Percentiles rank a stretch among this genome's conserved stretches.
Conservation (phyloP, 1,140 invertebrate species). For the Chymomyza costata region DNA sequence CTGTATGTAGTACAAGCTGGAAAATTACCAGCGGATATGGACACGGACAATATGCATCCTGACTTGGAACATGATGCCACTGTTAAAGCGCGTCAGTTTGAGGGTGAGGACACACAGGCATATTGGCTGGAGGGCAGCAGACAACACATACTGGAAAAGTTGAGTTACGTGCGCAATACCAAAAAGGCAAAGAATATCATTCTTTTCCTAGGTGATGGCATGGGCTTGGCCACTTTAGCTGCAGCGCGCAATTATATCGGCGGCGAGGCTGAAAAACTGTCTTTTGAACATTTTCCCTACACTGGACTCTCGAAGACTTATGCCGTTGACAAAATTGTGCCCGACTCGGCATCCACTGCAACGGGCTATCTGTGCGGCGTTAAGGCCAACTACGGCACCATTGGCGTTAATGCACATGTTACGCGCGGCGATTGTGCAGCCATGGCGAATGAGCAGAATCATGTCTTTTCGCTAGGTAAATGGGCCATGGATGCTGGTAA, state of each 20-base stretch:
- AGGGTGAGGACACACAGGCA: constrained; percentile 54
- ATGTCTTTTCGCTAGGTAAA: constrained; percentile 81
- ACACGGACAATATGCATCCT: constrained; percentile 53
- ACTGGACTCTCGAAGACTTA: constrained; percentile 88
- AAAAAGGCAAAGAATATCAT: constrained; percentile 84
- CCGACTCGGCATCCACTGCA: constrained; percentile 85
- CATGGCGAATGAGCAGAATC: constrained; percentile 77
- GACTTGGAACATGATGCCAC: constrained; percentile 12
- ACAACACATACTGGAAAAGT: constrained; percentile 48
- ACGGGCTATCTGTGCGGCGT: constrained; percentile 91
- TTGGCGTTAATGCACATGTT: constrained; percentile 84
- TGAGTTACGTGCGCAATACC: constrained; percentile 70
- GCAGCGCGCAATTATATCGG: constrained; percentile 80
- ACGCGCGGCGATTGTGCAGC: constrained; percentile 78
- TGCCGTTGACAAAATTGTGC: constrained; percentile 86
- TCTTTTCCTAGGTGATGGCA: constrained; percentile 88
- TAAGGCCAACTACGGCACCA: constrained; percentile 87
- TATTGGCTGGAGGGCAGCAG: constrained; percentile 72
- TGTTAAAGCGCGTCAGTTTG: background rate
- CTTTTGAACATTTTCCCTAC: constrained; percentile 87
- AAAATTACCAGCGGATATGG: constrained; percentile 6
- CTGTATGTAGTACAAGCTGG: no score
- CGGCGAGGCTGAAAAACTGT: constrained; percentile 82
- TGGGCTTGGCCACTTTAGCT: constrained; percentile 85
- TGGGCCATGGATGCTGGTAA: constrained; percentile 85